A percentile compares a stretch with the other conserved stretches of the same genome.
phyloP scores from a whole-genome alignment of 2,797 vertebrate genomes.

The Hippoglossus hippoglossus region DNA sequence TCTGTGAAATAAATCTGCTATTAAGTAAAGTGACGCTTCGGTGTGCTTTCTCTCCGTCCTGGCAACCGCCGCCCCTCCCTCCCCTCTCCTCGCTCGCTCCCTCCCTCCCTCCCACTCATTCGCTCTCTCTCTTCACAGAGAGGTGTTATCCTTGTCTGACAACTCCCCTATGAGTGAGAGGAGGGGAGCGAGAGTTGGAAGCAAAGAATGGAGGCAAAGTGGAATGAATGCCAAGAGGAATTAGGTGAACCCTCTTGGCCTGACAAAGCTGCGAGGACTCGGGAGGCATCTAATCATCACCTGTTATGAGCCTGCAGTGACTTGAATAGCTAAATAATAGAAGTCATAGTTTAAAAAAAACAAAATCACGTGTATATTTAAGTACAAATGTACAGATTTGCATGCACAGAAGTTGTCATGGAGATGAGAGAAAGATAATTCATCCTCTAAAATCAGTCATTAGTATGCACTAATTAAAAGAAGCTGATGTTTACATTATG shows the following conservation, averaged over 20 bases:
- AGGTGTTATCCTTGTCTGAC: constrained; percentile 73
- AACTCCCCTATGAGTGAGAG: constrained; percentile 69
- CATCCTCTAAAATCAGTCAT: background rate
- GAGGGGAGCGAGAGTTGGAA: constrained; percentile 46
- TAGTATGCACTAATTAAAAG: background rate
- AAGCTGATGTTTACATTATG: background rate
- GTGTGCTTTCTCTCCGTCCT: constrained; percentile 47
- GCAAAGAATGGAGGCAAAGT: constrained; percentile 55
- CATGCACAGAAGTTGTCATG: background rate
- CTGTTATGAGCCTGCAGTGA: constrained; percentile 43
- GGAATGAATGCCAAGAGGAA: constrained; percentile 68
- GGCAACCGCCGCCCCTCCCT: constrained; percentile 28
- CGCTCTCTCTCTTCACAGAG: constrained; percentile 46
- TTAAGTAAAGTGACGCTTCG: constrained; percentile 52
- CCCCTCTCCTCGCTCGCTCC: constrained; percentile 30
- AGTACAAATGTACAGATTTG: background rate
- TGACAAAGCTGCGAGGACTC: constrained; percentile 45
- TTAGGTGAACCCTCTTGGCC: constrained; percentile 55
- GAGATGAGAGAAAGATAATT: background rate
- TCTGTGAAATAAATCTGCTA: constrained; percentile 38
- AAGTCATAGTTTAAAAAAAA: background rate
- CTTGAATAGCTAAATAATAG: constrained; percentile 27
- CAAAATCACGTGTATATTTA: background rate
- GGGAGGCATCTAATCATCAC: constrained; percentile 56
- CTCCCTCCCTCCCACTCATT: constrained; percentile 36